Evolutionary conservation across 2,888 invertebrate species (phyloP), one percentile per base, ranked within the genome.

Genomic region (Bruchidius siliquastri): DNA sequence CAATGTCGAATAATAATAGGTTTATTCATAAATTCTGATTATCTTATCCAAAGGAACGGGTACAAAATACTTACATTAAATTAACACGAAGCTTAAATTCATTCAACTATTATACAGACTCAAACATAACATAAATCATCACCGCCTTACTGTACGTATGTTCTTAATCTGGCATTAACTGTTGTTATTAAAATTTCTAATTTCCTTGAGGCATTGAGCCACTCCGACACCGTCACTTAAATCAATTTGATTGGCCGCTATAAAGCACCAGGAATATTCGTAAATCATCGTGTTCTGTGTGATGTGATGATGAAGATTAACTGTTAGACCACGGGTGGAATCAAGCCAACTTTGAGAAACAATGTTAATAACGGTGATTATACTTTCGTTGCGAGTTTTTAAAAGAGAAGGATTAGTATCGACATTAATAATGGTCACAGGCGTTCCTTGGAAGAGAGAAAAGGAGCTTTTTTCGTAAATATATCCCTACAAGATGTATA

Each of bases 351-450:
- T 73, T 75, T 72, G 75, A 74, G 75, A 75, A 77, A 75, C 74
- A 72, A 74, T 72, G 69, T 74, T 77, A 77, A 77, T 73, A 67
- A 73, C 74, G 68, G 72, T 74, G 74, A 77, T 75, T 75, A 77
- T 75, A 75, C 72, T 74, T 75, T 73, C 73, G 72, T 74, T 73
- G 66, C 71, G 66, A 49, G 71, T 70, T 74, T 72, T 74, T 74
- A 74, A 72, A 69, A 67, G 49, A 49, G 49, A 49, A 49, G 49
- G 49, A 49, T 49, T 49, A 49, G 49, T 49, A 49, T 49, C 49
- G 49, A 49, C 49, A 49, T 22, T 69, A 69, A 69, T 69, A 69
- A 69, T 69, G 69, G 21, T 69, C 22, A 26, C 69, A 20, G 22
- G 69, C 69, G 49, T 49, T 49, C 49, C 49, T 13, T 49, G 18